Conservation (phyloP, 2,888 invertebrate genomes). For the Muschampia plurimacula region DNA sequence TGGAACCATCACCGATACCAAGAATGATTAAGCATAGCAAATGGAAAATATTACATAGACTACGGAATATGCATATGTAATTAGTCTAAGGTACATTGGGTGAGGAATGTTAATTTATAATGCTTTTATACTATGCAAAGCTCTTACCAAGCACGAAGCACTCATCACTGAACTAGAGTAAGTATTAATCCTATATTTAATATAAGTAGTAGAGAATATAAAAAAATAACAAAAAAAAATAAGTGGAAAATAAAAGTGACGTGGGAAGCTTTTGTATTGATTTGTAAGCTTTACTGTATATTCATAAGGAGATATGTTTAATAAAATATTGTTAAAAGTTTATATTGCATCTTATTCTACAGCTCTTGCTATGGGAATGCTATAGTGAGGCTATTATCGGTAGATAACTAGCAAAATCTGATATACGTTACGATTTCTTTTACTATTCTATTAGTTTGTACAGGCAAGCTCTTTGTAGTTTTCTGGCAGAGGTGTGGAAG, state of each 20-base stretch:
- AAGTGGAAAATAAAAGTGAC: slow-evolving; percentile 41
- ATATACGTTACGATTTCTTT: slow-evolving; percentile 20
- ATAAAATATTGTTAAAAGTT: slow-evolving; percentile 21
- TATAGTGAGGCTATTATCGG: slow-evolving; percentile 15
- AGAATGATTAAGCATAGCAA: slow-evolving; percentile 84
- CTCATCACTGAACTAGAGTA: slow-evolving; percentile 41
- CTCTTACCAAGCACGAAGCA: slow-evolving; percentile 50
- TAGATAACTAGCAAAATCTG: slow-evolving; percentile 23
- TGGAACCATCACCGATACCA: slow-evolving; percentile 83
- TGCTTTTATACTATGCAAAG: slow-evolving; percentile 49
- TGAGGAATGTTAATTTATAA: slow-evolving; percentile 45
- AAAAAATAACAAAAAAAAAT: slow-evolving; percentile 20
- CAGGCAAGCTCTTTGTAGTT: slow-evolving; percentile 37
- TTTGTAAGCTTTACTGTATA: slow-evolving; percentile 40
- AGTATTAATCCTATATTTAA: slow-evolving; percentile 32
- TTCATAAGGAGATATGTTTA: slow-evolving; percentile 12
- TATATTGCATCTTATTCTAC: slow-evolving; percentile 29
- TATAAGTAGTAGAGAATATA: slow-evolving; percentile 25
- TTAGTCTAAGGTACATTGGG: slow-evolving; percentile 48
- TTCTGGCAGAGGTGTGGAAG: slow-evolving; percentile 43
- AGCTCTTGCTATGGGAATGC: slow-evolving; percentile 25
- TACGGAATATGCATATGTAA: slow-evolving; percentile 49
- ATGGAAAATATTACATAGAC: slow-evolving; percentile 72
- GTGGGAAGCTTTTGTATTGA: slow-evolving; percentile 32
- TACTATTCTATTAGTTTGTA: slow-evolving; percentile 26